Base-by-base conservation (phyloP, 2,888 invertebrate genomes). In the Sepioteuthis lessoniana region DNA sequence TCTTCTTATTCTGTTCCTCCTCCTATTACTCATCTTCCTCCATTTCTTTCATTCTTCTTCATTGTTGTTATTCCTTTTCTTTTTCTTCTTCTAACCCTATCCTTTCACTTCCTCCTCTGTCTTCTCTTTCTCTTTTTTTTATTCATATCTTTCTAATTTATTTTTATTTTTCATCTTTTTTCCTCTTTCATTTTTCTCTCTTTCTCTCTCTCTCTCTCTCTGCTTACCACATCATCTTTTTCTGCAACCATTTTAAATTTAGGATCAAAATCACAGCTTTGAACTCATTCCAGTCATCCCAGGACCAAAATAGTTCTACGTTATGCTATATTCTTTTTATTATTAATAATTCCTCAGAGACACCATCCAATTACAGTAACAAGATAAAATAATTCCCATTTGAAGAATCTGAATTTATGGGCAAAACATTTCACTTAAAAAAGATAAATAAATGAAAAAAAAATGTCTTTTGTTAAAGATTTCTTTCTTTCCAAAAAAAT, bases 321-420 rank as follows among this genome's bases (percentile, higher is more conserved):
- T 55, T n/a, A 35, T 8, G 13, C 76, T n/a, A 35, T 76, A 76
- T 76, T n/a, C 76, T 19, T n/a, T 25, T 55, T 55, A 55, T 31
- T 31, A 60, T 76, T 76, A 76, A 76, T 76, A 76, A 76, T 76
- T 76, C n/a, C n/a, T n/a, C 76, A 16, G n/a, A n/a, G 10, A 76
- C n/a, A 10, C n/a, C n/a, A n/a, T n/a, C 76, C 76, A 76, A 76
- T 76, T 76, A 76, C 19, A 16, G 76, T 10, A 76, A 76, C 76
- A 76, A 76, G 76, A 76, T n/a, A 76, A 35, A 76, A 76, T 76
- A 76, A 76, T 19, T 76, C n/a, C 2, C 76, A 76, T 76, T 76
- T n/a, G n/a, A n/a, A n/a, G 76, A 76, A 76, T 76, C n/a, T 16
- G 76, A 76, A 76, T 76, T 76, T 76, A n/a, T 76, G n/a, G 76